Percentiles rank a stretch among this genome's conserved stretches.
Conservation (phyloP, 2,797 vertebrate species). For the Nyctalus aviator region DNA sequence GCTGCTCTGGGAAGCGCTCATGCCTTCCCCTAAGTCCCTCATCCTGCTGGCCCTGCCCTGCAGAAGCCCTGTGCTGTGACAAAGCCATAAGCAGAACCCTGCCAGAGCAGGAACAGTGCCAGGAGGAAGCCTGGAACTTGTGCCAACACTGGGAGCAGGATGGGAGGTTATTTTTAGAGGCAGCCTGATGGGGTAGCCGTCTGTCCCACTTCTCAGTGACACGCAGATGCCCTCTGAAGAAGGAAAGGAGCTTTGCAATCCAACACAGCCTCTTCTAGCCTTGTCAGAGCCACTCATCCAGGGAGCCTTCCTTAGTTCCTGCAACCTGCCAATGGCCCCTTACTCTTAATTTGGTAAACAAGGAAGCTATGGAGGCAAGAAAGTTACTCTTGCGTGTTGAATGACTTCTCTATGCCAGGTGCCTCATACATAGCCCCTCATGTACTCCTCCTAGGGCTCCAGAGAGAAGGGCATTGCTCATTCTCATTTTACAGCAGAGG, state of each 20-base stretch:
- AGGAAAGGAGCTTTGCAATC: neutral
- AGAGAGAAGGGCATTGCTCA: neutral
- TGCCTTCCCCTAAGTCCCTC: neutral
- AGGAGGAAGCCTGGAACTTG: constrained; percentile 67
- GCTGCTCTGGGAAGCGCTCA: neutral
- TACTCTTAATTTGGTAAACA: neutral
- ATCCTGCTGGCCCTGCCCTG: neutral
- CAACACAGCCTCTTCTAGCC: neutral
- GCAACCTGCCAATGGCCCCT: neutral
- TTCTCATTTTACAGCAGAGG: neutral
- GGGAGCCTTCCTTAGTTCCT: neutral
- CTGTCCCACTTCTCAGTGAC: constrained; percentile 60
- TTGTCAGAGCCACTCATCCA: neutral
- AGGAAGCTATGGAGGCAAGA: neutral
- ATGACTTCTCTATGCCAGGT: neutral
- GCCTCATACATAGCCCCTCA: neutral
- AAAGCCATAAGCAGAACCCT: neutral
- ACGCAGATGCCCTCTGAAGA: constrained; percentile 47
- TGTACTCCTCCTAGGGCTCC: neutral
- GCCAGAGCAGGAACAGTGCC: constrained; percentile 44
- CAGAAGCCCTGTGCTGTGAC: neutral
- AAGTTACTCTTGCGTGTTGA: neutral
- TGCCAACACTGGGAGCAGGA: constrained; percentile 20
- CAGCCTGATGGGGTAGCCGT: constrained; percentile 69
- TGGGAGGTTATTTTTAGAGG: constrained; percentile 77